These are phyloP conservation scores for Pelodiscus sinensis DNA, from an alignment of 2,113 vertebrate species.

Conservation along the genomic window DNA sequence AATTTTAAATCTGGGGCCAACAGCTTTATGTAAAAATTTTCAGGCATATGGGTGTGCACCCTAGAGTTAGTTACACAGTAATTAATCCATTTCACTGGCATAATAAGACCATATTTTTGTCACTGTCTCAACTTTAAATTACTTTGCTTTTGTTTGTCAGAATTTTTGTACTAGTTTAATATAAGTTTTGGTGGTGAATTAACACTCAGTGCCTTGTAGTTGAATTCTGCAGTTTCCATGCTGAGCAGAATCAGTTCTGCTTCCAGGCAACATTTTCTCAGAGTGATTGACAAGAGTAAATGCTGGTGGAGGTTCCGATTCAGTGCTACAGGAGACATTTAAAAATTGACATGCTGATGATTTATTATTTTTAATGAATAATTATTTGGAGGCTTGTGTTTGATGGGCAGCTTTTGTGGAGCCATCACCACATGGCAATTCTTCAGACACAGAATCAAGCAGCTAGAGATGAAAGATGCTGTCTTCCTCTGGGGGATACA, in stretches of 20 bases:
- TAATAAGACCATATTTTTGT: conserved; percentile 15
- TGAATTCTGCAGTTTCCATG: conserved; percentile 30
- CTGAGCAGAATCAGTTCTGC: conserved; percentile 56
- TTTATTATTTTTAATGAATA: conserved; percentile 72
- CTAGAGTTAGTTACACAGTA: not conserved
- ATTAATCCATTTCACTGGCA: not conserved
- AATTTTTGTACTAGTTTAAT: conserved; percentile 29
- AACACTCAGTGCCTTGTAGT: conserved; percentile 25
- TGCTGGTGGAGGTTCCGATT: conserved; percentile 20
- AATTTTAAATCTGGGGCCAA: not conserved
- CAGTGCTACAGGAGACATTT: conserved; percentile 10
- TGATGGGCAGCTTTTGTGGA: conserved; percentile 33
- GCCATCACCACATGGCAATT: conserved; percentile 30
- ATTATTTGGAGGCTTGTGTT: conserved; percentile 59
- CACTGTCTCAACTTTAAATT: not conserved
- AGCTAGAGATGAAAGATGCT: conserved; percentile 51
- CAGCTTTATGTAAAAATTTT: not conserved
- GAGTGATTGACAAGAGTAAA: conserved; percentile 63
- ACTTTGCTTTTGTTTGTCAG: conserved; percentile 37
- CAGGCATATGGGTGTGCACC: not conserved
- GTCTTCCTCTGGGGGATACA: conserved; percentile 42
- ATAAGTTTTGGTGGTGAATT: conserved; percentile 37
- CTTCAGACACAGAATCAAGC: not conserved
- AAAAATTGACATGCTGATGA: conserved; percentile 10
- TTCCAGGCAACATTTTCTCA: conserved; percentile 35